A percentile compares a stretch with the other conserved stretches of the same genome.
Conservation (phyloP, 2,113 vertebrate genomes). For the Chlorodrepanis virens region DNA sequence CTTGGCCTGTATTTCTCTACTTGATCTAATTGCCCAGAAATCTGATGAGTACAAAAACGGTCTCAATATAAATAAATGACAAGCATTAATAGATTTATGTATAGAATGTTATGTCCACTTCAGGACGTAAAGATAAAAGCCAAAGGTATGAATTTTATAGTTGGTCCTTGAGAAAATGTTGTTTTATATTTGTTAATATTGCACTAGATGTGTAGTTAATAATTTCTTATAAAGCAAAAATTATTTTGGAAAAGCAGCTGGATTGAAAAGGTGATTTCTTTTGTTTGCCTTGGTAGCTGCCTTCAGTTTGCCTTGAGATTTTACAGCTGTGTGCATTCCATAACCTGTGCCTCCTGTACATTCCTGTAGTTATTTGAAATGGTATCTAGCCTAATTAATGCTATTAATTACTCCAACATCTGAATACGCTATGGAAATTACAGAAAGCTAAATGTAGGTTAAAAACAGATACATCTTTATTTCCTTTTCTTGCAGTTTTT, state of each 20-base stretch:
- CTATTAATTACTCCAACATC: neutral
- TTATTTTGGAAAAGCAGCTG: neutral
- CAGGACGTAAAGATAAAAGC: conserved; percentile 6
- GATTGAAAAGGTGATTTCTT: neutral
- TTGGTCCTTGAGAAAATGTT: neutral
- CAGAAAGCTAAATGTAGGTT: neutral
- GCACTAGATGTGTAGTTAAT: neutral
- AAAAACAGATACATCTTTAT: neutral
- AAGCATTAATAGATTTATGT: neutral
- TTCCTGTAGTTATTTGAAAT: neutral
- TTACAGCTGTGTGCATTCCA: neutral
- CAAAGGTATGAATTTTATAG: neutral
- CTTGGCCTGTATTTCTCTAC: neutral
- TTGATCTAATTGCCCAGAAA: conserved; percentile 45
- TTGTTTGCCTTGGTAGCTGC: neutral
- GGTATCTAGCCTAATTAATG: neutral
- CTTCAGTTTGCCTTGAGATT: neutral
- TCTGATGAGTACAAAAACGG: conserved; percentile 10
- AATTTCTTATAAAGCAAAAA: neutral
- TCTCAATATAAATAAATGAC: conserved; percentile 30
- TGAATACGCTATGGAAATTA: neutral
- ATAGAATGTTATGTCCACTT: neutral
- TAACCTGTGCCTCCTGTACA: neutral
- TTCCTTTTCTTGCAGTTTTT: neutral
- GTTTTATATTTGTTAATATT: neutral